These are phyloP conservation scores for Tetragonisca angustula DNA, from an alignment of 2,888 invertebrate species.

Conservation along the genomic window DNA sequence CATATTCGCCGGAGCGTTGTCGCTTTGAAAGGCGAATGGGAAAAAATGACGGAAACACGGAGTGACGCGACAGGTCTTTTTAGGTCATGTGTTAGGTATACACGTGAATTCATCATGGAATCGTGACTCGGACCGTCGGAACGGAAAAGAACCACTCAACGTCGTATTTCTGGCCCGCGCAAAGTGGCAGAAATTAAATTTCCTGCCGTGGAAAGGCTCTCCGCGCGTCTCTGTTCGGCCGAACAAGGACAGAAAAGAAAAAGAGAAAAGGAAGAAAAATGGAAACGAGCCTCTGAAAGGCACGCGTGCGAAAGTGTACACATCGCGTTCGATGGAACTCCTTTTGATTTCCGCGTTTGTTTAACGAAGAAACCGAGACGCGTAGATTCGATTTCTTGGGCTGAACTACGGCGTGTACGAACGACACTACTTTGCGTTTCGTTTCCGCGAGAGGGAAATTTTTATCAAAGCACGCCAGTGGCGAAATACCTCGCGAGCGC, in stretches of 20 bases:
- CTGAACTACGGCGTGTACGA: no score
- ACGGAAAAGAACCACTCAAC: slow-evolving; percentile 64
- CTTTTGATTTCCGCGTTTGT: slow-evolving; percentile 41
- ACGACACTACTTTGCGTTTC: neutral
- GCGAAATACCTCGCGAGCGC: neutral
- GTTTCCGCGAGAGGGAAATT: slow-evolving; percentile 3
- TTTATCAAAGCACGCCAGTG: slow-evolving; percentile 23
- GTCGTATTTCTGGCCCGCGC: slow-evolving; percentile 65
- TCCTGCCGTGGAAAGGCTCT: slow-evolving; percentile 60
- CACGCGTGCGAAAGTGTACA: slow-evolving; percentile 16
- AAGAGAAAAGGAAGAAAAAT: no score
- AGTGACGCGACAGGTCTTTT: slow-evolving; percentile 47
- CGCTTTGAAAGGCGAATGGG: slow-evolving; percentile 15
- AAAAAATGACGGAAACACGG: slow-evolving; percentile 23
- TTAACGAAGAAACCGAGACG: slow-evolving; percentile 50
- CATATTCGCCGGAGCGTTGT: neutral
- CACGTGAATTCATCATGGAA: slow-evolving; percentile 50
- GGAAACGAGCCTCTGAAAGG: neutral
- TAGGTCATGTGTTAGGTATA: slow-evolving; percentile 42
- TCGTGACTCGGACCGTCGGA: slow-evolving; percentile 53
- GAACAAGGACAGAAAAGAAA: neutral
- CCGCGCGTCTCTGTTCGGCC: slow-evolving; percentile 26
- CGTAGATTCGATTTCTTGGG: slow-evolving; percentile 41
- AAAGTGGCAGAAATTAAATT: slow-evolving; percentile 74
- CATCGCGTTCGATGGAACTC: neutral